Conservation (phyloP, 2,888 invertebrate genomes). For the Sycophila texana region DNA sequence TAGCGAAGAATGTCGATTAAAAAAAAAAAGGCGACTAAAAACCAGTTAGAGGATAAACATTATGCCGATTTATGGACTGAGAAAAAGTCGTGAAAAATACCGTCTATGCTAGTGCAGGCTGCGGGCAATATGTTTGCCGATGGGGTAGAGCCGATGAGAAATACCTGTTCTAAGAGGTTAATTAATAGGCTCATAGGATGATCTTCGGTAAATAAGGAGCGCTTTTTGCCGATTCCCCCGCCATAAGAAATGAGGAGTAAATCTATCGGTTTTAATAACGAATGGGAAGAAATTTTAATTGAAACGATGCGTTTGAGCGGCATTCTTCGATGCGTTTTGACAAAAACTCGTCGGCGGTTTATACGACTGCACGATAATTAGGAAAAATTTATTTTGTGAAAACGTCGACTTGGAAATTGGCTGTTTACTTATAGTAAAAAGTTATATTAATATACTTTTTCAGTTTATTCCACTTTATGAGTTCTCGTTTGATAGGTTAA, state of each 20-base stretch:
- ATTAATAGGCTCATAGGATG: slow-evolving; percentile 33
- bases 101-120: neutral
- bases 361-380: neutral
- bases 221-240: slow-evolving; percentile 42
- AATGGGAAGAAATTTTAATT: slow-evolving; percentile 52
- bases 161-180: slow-evolving; percentile 47
- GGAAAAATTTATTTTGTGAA: slow-evolving; percentile 36
- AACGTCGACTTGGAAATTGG: neutral
- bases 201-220: slow-evolving; percentile 40
- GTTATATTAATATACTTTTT: neutral
- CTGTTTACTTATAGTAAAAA: neutral
- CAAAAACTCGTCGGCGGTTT: slow-evolving; percentile 13
- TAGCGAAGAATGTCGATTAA: too few relatives aligned
- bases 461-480: too few relatives aligned
- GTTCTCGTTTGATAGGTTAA: too few relatives aligned
- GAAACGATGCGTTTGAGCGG: slow-evolving; percentile 36
- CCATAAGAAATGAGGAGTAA: slow-evolving; percentile 1
- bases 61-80: neutral
- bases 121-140: slow-evolving; percentile 1
- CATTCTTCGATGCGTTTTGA: slow-evolving; percentile 12
- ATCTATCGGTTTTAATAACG: slow-evolving; percentile 42
- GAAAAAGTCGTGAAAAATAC: neutral
- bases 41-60: slow-evolving; percentile 1
- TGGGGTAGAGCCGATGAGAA: slow-evolving; percentile 15
- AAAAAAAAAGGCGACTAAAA: neutral